Evolutionary conservation across 53 echinoderm and acorn worm genomes (phyloP).

Genomic region (Hippasteria phrygiana): DNA sequence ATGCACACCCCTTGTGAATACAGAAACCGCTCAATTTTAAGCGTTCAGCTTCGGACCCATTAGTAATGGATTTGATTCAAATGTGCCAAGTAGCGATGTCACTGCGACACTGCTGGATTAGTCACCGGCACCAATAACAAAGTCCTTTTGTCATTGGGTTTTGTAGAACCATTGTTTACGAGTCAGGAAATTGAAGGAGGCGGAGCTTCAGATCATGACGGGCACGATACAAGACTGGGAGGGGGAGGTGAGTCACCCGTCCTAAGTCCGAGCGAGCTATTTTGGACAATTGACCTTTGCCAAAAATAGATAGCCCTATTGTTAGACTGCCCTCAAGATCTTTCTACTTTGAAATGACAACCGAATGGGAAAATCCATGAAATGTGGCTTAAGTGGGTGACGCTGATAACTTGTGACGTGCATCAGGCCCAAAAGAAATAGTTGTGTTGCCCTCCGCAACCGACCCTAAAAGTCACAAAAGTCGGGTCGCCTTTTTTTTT

Average conservation of each 20-base stretch:
- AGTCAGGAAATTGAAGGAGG: constrained; percentile 93
- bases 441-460: too few species aligned
- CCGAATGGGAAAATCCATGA: too few species aligned
- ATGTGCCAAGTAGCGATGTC: background rate
- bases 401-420: too few species aligned
- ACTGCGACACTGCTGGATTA: background rate
- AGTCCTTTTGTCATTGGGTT: constrained; percentile 2
- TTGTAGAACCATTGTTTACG: constrained; percentile 85
- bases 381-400: too few species aligned
- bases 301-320: background rate
- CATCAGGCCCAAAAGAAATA: too few species aligned
- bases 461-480: too few species aligned
- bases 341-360: too few species aligned
- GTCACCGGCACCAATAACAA: background rate
- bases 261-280: background rate
- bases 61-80: too few species aligned
- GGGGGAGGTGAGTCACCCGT: constrained; percentile 84
- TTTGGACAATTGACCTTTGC: constrained; percentile 20
- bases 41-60: too few species aligned
- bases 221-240: constrained; percentile 97
- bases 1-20: too few species aligned
- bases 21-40: too few species aligned
- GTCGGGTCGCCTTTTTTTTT: too few species aligned
- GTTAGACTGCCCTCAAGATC: background rate
- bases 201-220: constrained; percentile 92